Evolutionary conservation across 2,888 invertebrate genomes (phyloP), one percentile per base, ranked within the genome.

Genomic region (Dasypogon diadema): DNA sequence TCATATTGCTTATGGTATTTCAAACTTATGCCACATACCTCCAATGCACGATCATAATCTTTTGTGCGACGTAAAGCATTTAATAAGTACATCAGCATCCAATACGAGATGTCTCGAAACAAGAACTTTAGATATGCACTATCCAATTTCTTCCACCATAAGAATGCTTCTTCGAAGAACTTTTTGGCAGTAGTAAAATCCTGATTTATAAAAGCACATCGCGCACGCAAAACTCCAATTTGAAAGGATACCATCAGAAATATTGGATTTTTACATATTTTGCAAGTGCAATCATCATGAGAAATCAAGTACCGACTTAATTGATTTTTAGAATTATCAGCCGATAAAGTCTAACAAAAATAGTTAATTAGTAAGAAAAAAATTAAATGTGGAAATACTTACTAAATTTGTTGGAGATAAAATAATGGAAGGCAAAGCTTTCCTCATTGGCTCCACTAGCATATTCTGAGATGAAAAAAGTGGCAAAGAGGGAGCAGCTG

Each of bases 171-270:
- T 18, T 76, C 77, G 75, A 83, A 85, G 68, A 84, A 85, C 0
- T 75, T 58, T 3, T 82, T 80, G 8, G 84, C 76, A 58, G 81
- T 81, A 0, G 78, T 81, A 55, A 80, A 80, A 10, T 83, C 79
- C 1, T 82, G 79, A 21, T 80, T 81, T 1, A 86, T 79, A 8
- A 82, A 85, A 54, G 80, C 75, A 1, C 83, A 79, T 2, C 84
- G 81, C 0, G 84, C 84, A 79, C 82, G 81, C 0, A 84, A 78
- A 26, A 82, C 82, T 6, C 84, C 85, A 6, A 83, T 78, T 24
- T 81, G 76, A 2, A 84, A 83, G 14, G 79, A 81, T 12, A 81
- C 78, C 81, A 83, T 82, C 74, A 81, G 80, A 24, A 84, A 76
- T 10, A 77, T 75, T 37, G 68, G 30, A 63, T 78, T 78, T 30